Base-by-base conservation (phyloP, 92 coral and sea anemone genomes). In the Zoanthus sansibaricus region DNA sequence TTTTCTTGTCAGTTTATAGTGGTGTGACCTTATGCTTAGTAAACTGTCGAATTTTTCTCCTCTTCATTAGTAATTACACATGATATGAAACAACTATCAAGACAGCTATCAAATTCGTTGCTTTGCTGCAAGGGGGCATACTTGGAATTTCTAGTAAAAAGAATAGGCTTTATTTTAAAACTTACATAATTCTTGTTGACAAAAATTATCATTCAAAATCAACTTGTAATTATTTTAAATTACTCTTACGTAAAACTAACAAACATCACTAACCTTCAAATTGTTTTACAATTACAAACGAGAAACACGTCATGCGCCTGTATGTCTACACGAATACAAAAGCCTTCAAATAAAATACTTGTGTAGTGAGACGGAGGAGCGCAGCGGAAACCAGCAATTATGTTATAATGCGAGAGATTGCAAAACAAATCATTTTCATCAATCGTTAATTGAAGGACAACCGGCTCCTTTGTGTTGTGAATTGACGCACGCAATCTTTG, bases 311-410 rank as follows among this genome's bases (percentile, higher is more conserved):
- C 66, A 59, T 59, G 4, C 18, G 7, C 18, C 20, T 13, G 1
- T 59, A 59, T 59, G 66, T 59, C 20, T 5, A 59, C 3, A 59
- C 66, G 15, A 59, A 15, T 59, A 59, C 20, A 13, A 15, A 59
- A 59, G 18, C 18, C 66, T 59, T 59, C 18, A 59, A 56, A 59
- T 59, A 59, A 3, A 59, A 15, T 59, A 59, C 6, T 59, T 59
- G 18, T 59, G 15, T 7, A 4, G n/a, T 59, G 21, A 14, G 7
- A 15, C 66, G 20, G 7, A 5, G 20, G 15, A 59, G 66, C n/a
- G n/a, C n/a, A n/a, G n/a, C 66, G 66, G 66, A 59, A 59, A 59
- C 66, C 66, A 59, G 55, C 12, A 49, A 59, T 59, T 59, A 59
- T 59, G 66, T 14, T 5, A 59, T 59, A 17, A 59, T 59, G 66